These are phyloP conservation scores for Sylvilagus bachmani DNA, from an alignment of 2,113 vertebrate species.

Conservation along the genomic window DNA sequence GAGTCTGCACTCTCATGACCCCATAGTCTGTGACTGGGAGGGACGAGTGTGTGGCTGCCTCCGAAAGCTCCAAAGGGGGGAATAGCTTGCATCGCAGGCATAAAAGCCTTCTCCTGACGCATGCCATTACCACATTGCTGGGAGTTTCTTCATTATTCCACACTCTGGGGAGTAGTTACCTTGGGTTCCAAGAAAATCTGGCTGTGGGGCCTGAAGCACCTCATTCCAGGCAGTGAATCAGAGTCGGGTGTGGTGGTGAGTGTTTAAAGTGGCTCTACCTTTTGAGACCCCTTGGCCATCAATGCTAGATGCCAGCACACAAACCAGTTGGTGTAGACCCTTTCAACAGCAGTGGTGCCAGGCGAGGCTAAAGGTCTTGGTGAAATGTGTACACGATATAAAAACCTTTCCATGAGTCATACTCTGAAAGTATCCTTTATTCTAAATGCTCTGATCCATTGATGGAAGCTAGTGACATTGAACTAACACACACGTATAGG, in stretches of 20 bases:
- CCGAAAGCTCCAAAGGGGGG: not conserved
- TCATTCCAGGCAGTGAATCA: not conserved
- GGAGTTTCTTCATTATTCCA: not conserved
- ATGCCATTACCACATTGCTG: not conserved
- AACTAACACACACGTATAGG: not conserved
- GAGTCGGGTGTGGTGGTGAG: not conserved
- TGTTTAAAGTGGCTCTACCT: not conserved
- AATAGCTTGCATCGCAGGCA: not conserved
- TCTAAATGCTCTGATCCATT: not conserved
- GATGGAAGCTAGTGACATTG: not conserved
- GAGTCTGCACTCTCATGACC: not conserved
- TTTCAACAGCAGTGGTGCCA: not conserved
- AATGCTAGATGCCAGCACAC: not conserved
- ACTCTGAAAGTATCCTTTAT: not conserved
- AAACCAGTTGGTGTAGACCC: not conserved
- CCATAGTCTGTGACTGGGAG: not conserved
- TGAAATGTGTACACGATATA: not conserved
- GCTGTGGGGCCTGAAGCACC: not conserved
- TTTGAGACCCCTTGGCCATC: not conserved
- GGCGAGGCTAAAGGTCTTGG: not conserved
- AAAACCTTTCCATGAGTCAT: not conserved
- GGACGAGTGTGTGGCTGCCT: not conserved
- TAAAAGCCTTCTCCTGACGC: not conserved
- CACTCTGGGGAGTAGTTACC: not conserved
- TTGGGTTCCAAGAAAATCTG: slow-evolving; percentile 9